Percentiles rank a stretch among this genome's conserved stretches.
phyloP scores from a whole-genome alignment of 2,797 vertebrate genomes.

The Mallotus villosus region DNA sequence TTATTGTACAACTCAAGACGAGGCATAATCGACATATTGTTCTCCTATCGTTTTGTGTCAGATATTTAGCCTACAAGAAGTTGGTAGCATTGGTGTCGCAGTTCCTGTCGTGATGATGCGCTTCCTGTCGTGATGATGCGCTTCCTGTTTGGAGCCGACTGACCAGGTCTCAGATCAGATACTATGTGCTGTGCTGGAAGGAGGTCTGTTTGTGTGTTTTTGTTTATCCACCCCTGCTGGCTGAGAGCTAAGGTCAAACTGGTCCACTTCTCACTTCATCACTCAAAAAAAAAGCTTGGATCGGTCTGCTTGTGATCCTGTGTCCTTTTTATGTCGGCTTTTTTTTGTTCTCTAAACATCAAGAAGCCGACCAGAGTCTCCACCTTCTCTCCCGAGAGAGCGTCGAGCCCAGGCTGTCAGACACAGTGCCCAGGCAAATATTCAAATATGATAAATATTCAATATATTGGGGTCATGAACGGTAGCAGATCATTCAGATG shows the following conservation, averaged over 20 bases:
- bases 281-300: background rate
- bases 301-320: slow-evolving; percentile 27
- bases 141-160: background rate
- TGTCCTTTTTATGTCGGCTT: slow-evolving; percentile 14
- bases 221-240: too few species aligned
- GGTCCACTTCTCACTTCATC: too few species aligned
- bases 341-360: slow-evolving; percentile 31
- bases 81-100: too few species aligned
- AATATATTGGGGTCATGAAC: too few species aligned
- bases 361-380: slow-evolving; percentile 12
- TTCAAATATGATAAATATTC: too few species aligned
- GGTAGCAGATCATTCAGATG: too few species aligned
- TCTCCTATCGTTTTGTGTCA: slow-evolving; percentile 44
- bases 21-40: slow-evolving; percentile 45
- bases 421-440: too few species aligned
- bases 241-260: too few species aligned
- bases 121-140: background rate
- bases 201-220: background rate
- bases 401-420: slow-evolving; percentile 1
- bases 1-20: slow-evolving; percentile 68
- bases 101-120: background rate
- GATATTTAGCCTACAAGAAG: slow-evolving; percentile 10
- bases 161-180: background rate
- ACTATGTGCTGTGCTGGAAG: too few species aligned
- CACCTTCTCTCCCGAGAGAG: slow-evolving; percentile 17